These are phyloP conservation scores for Thereva nobilitata DNA, from an alignment of 2,888 invertebrate genomes.

Conservation along the genomic window DNA sequence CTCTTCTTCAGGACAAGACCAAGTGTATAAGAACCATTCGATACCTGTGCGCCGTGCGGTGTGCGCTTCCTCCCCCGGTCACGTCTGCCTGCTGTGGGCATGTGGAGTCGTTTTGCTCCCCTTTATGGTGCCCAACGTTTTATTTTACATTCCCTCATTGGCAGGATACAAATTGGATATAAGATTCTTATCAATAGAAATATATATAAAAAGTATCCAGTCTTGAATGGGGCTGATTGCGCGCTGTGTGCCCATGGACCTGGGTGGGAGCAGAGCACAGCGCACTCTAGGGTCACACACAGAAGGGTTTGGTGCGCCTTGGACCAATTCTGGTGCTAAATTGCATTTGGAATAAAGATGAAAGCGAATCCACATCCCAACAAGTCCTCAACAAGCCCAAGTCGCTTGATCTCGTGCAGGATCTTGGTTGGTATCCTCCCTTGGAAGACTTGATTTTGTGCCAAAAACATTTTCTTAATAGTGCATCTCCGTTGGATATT, in stretches of 20 bases:
- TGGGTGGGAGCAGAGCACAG: conserved; percentile 5
- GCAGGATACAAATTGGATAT: conserved; percentile 42
- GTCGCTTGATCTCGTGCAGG: conserved; percentile 12
- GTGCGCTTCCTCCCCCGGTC: too few species aligned
- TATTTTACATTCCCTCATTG: conserved; percentile 34
- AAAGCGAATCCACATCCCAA: too few species aligned
- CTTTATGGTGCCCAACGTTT: conserved; percentile 1
- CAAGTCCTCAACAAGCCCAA: conserved; percentile 4
- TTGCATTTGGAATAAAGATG: too few species aligned
- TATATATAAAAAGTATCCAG: conserved; percentile 27
- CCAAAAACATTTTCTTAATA: conserved; percentile 8
- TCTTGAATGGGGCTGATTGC: conserved; percentile 7
- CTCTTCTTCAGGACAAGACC: too few species aligned
- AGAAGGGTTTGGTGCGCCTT: too few species aligned
- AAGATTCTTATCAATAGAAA: conserved; percentile 38
- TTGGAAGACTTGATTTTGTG: conserved; percentile 14
- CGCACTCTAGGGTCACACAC: neutral
- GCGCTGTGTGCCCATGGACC: neutral
- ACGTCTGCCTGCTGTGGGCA: too few species aligned
- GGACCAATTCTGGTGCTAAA: too few species aligned
- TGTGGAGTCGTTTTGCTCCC: too few species aligned
- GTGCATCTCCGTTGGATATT: neutral
- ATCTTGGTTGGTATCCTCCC: neutral
- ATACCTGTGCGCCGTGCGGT: too few species aligned
- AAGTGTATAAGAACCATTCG: too few species aligned